phyloP scores from a whole-genome alignment of 2,113 vertebrate species.

The Anolis sagrei region DNA sequence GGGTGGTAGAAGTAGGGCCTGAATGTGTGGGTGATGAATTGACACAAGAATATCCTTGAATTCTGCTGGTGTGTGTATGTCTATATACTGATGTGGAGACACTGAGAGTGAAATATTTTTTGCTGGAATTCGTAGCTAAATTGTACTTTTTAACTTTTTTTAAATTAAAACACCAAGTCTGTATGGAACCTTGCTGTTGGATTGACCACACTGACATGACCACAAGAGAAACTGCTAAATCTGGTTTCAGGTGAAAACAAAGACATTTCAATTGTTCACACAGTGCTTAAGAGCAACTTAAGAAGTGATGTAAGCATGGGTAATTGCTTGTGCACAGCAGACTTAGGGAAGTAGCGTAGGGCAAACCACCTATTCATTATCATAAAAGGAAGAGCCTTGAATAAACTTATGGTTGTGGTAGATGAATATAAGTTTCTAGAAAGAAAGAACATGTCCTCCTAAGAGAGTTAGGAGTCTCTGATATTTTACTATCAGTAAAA shows the following conservation, averaged over 20 bases:
- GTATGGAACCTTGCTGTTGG: not conserved
- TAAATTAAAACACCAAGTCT: not conserved
- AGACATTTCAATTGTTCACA: not conserved
- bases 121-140: not conserved
- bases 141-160: not conserved
- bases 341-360: not conserved
- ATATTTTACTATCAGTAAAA: not conserved
- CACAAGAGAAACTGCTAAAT: not conserved
- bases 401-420: not conserved
- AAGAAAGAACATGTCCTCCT: not conserved
- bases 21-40: not conserved
- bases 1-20: not conserved
- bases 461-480: not conserved
- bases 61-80: not conserved
- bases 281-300: not conserved
- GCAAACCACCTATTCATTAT: not conserved
- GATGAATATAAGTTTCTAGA: not conserved
- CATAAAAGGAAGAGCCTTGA: not conserved
- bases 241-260: constrained; percentile 1
- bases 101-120: constrained; percentile 1
- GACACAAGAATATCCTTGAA: not conserved
- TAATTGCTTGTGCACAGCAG: not conserved
- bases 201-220: not conserved
- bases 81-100: not conserved
- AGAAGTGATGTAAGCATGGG: not conserved